phyloP scores from a whole-genome alignment of 2,797 vertebrate genomes.

The Gadopsis bispinosus region DNA sequence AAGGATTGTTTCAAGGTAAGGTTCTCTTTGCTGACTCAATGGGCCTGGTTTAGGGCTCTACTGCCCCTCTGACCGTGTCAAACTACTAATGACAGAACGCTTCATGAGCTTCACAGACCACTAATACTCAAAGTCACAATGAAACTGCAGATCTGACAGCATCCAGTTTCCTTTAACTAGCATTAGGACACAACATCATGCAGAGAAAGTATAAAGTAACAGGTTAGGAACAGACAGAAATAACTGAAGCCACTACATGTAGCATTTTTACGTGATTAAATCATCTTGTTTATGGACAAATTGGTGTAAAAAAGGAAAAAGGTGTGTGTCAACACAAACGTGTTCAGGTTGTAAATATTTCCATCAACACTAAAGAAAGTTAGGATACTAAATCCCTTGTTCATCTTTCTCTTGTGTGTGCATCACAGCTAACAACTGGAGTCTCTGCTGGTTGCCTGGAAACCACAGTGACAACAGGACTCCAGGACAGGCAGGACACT shows the following conservation, averaged over 20 bases:
- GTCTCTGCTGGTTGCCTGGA: neutral
- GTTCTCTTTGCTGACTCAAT: conserved; percentile 22
- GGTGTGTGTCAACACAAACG: too few relatives aligned
- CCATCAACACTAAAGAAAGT: neutral
- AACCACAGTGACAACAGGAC: neutral
- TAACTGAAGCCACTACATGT: neutral
- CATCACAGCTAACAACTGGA: neutral
- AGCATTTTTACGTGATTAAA: neutral
- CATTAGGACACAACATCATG: neutral
- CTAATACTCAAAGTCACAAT: conserved; percentile 45
- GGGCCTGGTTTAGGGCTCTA: conserved; percentile 2
- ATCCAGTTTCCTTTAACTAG: neutral
- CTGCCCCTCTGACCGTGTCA: conserved; percentile 12
- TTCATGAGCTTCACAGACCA: conserved; percentile 47
- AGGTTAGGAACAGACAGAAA: neutral
- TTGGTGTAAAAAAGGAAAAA: neutral
- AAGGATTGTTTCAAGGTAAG: conserved; percentile 33
- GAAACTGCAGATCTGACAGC: conserved; percentile 33
- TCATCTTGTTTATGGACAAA: neutral
- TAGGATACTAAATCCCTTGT: too few relatives aligned
- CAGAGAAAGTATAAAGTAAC: neutral
- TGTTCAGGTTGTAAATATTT: neutral
- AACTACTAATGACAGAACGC: conserved; percentile 42
- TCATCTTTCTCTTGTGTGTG: neutral
- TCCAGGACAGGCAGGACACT: neutral